Evolutionary conservation across 2,113 vertebrate species (phyloP), one percentile per base, ranked within the genome.

Genomic region (Alethe castanea): DNA sequence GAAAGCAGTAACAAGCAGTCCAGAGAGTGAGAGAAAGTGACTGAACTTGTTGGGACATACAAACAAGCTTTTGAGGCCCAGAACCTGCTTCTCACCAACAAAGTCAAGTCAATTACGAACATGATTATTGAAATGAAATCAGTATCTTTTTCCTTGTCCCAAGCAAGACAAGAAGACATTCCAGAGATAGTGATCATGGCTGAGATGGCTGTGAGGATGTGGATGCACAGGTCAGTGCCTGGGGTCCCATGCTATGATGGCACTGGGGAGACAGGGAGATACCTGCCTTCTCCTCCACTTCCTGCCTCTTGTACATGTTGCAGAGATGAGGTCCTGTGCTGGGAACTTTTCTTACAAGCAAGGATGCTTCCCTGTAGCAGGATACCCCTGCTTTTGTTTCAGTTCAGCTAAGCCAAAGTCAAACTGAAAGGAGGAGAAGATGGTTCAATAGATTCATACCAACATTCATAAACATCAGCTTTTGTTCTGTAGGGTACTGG

Each of bases 141-240:
- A 35, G 8, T n/a, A 7, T 31, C 12, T 72, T 72, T 28, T 42
- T 65, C 7, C 3, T 81, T 9, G 2, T 73, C 14, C 59, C 59
- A 56, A 0, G 8, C 15, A 26, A 29, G 11, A 50, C 24, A 50
- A 50, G 48, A 50, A 50, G 48, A 50, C 14, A 50, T 67, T 89
- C 72, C 86, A 35, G 42, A n/a, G 25, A 50, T 48, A 23, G 31
- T 29, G 8, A 59, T 11, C 44, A 54, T 19, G 28, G 20, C 66
- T 0, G 3, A 74, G 52, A 66, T 47, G n/a, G 40, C 36, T 50
- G n/a, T 47, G 40, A 17, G 42, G 9, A 31, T 25, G 13, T 53
- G 19, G 7, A 9, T 26, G 35, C 0, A 2, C 16, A 25, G 48
- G 17, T 77, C 64, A 45, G 19, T 0, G 0, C 70, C 70, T 40